These are phyloP conservation scores for Euschistus heros DNA, from an alignment of 1,140 invertebrate genomes.

Conservation along the genomic window DNA sequence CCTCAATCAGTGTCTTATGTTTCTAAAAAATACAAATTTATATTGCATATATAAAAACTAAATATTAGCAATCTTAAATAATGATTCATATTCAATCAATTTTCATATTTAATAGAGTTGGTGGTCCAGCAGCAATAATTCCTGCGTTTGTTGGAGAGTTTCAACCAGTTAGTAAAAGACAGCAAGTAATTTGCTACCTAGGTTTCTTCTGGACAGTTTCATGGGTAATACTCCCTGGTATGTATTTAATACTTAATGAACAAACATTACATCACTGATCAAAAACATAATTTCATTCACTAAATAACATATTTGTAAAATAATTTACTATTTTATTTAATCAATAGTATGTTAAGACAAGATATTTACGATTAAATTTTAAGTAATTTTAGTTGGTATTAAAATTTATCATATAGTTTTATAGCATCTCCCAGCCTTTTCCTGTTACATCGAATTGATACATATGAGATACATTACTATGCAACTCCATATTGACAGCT, in stretches of 20 bases:
- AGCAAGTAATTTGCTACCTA: constrained; percentile 45
- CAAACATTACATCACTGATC: no score
- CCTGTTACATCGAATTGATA: no score
- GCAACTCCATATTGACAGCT: no score
- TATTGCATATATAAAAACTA: not conserved
- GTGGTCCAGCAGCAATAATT: constrained; percentile 50
- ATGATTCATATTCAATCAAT: constrained; percentile 27
- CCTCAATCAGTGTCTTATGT: not conserved
- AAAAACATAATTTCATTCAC: no score
- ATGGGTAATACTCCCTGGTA: constrained; percentile 49
- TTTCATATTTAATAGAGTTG: constrained; percentile 32
- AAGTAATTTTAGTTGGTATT: no score
- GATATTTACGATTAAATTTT: no score
- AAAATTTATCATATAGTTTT: no score
- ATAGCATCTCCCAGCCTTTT: no score
- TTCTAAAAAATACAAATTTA: not conserved
- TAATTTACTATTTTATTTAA: no score
- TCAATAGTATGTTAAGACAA: no score
- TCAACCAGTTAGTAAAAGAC: constrained; percentile 42
- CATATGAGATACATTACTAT: no score
- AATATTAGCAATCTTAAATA: not conserved
- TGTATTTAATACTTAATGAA: constrained; percentile 29
- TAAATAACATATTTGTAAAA: no score
- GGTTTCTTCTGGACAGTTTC: constrained; percentile 50
- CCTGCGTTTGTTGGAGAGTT: constrained; percentile 52